Evolutionary conservation across 2,797 vertebrate species (phyloP), one percentile per base, ranked within the genome.

Genomic region (Acanthopagrus latus): DNA sequence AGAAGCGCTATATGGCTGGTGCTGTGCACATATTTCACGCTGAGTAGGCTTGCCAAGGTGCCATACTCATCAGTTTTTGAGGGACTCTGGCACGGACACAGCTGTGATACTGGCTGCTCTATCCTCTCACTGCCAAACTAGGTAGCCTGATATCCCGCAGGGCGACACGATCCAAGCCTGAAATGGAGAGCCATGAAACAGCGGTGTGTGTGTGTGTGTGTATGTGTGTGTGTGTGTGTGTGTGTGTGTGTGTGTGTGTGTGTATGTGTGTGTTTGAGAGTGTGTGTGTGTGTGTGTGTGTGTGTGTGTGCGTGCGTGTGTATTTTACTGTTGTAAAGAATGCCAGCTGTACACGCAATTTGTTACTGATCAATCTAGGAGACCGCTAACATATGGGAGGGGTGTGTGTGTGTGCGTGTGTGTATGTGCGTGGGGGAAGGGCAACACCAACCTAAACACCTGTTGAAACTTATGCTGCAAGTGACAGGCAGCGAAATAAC

Each of bases 401-500:
- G 51, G 55, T 48, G 76, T 68, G 71, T 55, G 69, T 67, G 57
- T 41, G 46, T 64, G 25, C 69, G 58, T 14, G 56, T 66, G 65
- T 23, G 69, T 65, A 64, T 65, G 58, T 47, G 58, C 54, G 69
- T 57, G 88, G 88, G 87, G 91, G 91, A 80, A 70, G 84, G 85
- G 88, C 54, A 74, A 70, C 74, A 79, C 72, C 62, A 72, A 71
- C 80, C 47, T 23, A 62, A 73, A 93, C 94, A 95, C 95, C 94
- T 94, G 94, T 95, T 95, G 92, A 91, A 87, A 79, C 83, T 38
- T 82, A 83, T 92, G 86, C 83, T 87, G 29, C 20, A 23, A 69
- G 71, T 91, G 86, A 89, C 86, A 83, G 77, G 44, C 76, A 66
- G 79, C 55, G 60, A 51, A 85, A 46, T 67, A 87, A 78, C 27